Conservation (phyloP, 37 sponge, comb jelly and placozoan species). For the Aplysina aerophoba region DNA sequence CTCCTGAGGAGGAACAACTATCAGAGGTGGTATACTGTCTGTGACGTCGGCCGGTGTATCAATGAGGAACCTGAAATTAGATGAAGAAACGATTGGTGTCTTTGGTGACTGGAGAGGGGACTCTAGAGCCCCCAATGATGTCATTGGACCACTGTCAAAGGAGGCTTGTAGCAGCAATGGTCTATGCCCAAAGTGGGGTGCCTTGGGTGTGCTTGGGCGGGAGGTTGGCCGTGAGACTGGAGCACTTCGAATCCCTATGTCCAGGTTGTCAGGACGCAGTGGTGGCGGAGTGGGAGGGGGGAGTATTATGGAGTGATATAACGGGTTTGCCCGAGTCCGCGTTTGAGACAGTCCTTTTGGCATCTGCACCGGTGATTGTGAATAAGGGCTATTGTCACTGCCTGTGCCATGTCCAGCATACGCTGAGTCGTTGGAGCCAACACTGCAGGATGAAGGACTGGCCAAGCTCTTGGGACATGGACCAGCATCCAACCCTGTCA, state of each 20-base stretch:
- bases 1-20: slow-evolving; percentile 2
- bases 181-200: background rate
- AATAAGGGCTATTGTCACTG: slow-evolving; percentile 18
- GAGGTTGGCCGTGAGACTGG: slow-evolving; percentile 8
- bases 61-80: background rate
- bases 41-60: slow-evolving; percentile 5
- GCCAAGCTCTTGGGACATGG: background rate
- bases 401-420: slow-evolving; percentile 9
- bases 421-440: slow-evolving; percentile 20
- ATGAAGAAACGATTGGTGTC: background rate
- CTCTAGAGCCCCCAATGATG: background rate
- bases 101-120: background rate
- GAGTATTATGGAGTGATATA: background rate
- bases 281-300: background rate
- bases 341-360: background rate
- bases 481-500: background rate
- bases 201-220: slow-evolving; percentile 18
- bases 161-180: too few relatives aligned
- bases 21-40: slow-evolving; percentile 12
- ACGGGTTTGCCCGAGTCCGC: background rate
- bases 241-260: slow-evolving; percentile 8
- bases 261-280: background rate
- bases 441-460: slow-evolving; percentile 1
- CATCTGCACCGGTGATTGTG: slow-evolving; percentile 6
- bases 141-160: too few relatives aligned